A percentile compares a stretch with the other conserved stretches of the same genome.
Evolutionary conservation across 2,113 vertebrate genomes (phyloP).

Genomic region (Dasyornis broadbenti): DNA sequence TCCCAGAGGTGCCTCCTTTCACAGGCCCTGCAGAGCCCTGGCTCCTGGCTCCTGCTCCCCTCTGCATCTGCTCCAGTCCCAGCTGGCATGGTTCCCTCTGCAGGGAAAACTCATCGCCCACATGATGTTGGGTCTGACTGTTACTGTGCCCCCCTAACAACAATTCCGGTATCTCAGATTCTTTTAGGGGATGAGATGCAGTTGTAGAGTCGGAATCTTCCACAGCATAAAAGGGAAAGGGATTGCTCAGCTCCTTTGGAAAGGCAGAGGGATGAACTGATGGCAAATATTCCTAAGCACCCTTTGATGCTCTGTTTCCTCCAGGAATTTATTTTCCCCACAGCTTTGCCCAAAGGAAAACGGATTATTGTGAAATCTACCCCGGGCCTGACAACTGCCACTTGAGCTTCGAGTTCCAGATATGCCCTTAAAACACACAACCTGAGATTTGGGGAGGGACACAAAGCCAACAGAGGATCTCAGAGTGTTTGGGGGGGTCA

Average conservation of each 20-base stretch:
- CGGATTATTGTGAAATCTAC: neutral
- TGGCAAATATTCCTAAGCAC: neutral
- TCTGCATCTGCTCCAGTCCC: neutral
- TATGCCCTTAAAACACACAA: neutral
- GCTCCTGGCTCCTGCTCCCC: neutral
- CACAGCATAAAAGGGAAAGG: neutral
- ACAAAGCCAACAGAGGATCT: neutral
- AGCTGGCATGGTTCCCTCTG: neutral
- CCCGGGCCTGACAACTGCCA: neutral
- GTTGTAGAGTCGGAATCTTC: neutral
- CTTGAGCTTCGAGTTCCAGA: neutral
- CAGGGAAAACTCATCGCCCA: neutral
- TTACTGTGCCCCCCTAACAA: neutral
- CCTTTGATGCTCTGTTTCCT: neutral
- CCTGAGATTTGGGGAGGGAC: neutral
- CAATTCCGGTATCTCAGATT: neutral
- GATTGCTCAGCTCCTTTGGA: neutral
- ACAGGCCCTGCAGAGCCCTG: neutral
- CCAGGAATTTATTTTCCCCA: neutral
- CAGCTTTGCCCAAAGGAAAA: neutral
- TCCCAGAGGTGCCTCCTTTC: neutral
- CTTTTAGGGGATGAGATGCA: neutral
- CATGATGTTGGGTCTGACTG: neutral
- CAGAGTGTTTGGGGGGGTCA: neutral
- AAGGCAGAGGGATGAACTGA: neutral